These are phyloP conservation scores for Scaptomyza graminum DNA, from an alignment of 1,140 invertebrate species.

Conservation along the genomic window DNA sequence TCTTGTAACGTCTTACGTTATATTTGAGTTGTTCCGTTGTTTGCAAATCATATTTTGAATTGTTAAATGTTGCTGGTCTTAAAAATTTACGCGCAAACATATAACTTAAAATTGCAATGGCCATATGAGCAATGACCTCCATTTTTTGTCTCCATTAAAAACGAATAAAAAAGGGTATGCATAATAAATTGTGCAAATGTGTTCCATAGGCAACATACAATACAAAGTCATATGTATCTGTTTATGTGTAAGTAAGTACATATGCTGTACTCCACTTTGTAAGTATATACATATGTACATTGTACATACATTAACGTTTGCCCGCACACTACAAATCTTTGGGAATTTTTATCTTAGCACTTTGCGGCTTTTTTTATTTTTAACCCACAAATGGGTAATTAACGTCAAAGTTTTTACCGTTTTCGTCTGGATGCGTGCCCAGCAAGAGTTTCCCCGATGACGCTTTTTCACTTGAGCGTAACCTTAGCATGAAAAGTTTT, in stretches of 20 bases:
- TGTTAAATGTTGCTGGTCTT: constrained; percentile 13
- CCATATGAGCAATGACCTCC: background rate
- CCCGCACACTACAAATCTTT: background rate
- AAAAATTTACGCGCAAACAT: background rate
- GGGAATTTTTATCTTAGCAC: background rate
- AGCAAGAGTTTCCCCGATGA: background rate
- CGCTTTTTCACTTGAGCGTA: background rate
- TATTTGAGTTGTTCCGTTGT: constrained; percentile 18
- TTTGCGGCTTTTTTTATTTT: constrained; percentile 1
- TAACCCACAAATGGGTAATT: background rate
- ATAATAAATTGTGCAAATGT: background rate
- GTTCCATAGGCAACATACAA: background rate
- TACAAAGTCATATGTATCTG: background rate
- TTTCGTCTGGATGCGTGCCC: background rate
- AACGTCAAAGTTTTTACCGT: background rate
- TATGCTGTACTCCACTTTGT: background rate
- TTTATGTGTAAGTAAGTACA: no score
- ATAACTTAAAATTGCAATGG: background rate
- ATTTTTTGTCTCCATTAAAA: background rate
- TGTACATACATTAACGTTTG: background rate
- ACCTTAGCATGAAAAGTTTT: background rate
- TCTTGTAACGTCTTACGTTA: constrained; percentile 39
- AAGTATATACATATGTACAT: background rate
- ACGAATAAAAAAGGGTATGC: background rate
- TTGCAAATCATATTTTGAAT: constrained; percentile 22